Evolutionary conservation across 2,113 vertebrate genomes (phyloP).

Genomic region (Glareola pratincola): DNA sequence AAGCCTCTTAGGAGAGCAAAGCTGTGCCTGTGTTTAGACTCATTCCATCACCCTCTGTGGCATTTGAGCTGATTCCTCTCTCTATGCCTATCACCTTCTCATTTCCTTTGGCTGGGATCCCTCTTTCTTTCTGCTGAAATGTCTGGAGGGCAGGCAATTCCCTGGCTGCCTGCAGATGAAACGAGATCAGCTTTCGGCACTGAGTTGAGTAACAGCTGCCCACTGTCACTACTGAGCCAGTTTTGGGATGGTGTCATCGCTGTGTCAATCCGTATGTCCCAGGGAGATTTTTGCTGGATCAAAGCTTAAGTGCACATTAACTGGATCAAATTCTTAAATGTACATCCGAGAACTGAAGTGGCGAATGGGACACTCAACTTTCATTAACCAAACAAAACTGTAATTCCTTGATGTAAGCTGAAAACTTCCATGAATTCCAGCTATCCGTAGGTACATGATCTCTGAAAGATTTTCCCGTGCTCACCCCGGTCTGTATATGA

Average conservation of each 20-base stretch:
- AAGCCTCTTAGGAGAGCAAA: neutral
- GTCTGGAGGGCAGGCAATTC: constrained; percentile 24
- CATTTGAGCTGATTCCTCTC: neutral
- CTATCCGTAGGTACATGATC: neutral
- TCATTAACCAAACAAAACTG: neutral
- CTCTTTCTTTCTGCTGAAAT: constrained; percentile 21
- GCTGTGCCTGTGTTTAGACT: neutral
- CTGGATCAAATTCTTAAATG: constrained; percentile 25
- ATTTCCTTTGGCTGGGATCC: constrained; percentile 45
- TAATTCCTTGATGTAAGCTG: neutral
- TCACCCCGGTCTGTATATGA: rapidly evolving
- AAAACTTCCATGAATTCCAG: neutral
- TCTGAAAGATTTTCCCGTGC: neutral
- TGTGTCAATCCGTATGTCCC: constrained; percentile 25
- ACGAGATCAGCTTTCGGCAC: neutral
- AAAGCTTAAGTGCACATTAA: neutral
- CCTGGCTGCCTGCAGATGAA: constrained; percentile 28
- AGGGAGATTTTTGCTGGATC: constrained; percentile 6
- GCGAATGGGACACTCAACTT: neutral
- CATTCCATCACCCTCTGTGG: constrained; percentile 25
- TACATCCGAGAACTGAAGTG: neutral
- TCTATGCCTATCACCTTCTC: constrained; percentile 34
- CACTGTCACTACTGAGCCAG: neutral
- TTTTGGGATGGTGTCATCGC: constrained; percentile 30
- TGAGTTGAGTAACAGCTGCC: constrained; percentile 54